Evolutionary conservation across 1,140 invertebrate species (phyloP), one percentile per base, ranked within the genome.

Genomic region (Tenebrio molitor): DNA sequence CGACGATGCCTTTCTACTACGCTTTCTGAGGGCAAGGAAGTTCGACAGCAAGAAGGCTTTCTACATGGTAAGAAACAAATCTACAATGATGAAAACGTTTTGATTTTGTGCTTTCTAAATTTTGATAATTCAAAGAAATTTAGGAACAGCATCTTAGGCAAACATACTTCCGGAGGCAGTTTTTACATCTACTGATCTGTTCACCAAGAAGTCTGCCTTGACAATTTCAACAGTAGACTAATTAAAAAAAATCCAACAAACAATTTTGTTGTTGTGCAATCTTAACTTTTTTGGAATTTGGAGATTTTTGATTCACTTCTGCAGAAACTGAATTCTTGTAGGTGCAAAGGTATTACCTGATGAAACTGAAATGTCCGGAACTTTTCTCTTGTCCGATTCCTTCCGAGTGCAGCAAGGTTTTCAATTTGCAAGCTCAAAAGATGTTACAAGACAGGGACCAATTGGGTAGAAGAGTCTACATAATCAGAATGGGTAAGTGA

Each of bases 11-110:
- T 86, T 86, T 19, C 81, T 89, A 21, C 63, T 88, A n/a, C 82
- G 86, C 46, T 90, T 89, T 78, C 74, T 89, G 23, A 78, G 88
- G 44, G 82, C 84, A 5, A 86, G 86, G 66, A 89, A 89, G 79
- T 89, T 87, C 74, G 81, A 88, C 66, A 74, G 84, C 1, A 84
- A 86, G 16, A 85, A 83, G 77, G 79, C 85, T 5, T 88, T 88
- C 72, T 84, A 84, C 29, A 83, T 89, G 82, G 83, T 71, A 74
- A 69, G 16, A 41, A 8, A 19, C 8, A 66, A 29, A 69, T 17
- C 44, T 33, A 36, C 14, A 41, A 50, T 53, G n/a, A 16, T 2
- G 19, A 39, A 50, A 15, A 14, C 1, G 16, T 25, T 36, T 12
- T 50, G 36, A 10, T 44, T 10, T 41, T 12, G 14, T 17, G n/a